Conservation (phyloP, 2,888 invertebrate species). For the Drosophila subquinaria region DNA sequence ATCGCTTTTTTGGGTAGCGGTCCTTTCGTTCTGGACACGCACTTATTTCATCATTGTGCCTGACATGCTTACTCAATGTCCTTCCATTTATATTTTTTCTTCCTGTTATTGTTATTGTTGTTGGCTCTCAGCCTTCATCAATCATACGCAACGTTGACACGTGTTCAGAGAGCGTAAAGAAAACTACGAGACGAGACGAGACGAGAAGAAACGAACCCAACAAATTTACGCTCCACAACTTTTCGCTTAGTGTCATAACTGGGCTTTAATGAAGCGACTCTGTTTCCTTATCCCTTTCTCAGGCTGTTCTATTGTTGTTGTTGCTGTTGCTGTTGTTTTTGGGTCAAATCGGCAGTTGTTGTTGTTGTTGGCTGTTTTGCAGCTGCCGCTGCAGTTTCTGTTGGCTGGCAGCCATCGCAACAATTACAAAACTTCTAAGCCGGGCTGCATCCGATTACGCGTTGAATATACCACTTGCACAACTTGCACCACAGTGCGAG, state of each 20-base stretch:
- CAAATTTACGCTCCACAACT: constrained; percentile 56
- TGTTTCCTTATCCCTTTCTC: constrained; percentile 28
- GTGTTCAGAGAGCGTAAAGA: constrained; percentile 55
- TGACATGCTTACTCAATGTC: constrained; percentile 59
- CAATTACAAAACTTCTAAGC: constrained; percentile 78
- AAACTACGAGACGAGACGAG: constrained; percentile 41
- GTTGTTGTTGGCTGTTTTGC: constrained; percentile 27
- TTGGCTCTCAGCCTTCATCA: constrained; percentile 64
- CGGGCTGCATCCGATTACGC: constrained; percentile 63
- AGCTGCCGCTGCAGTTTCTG: constrained; percentile 19
- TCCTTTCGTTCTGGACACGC: constrained; percentile 40
- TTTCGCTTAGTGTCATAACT: constrained; percentile 70
- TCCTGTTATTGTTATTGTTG: constrained; percentile 16
- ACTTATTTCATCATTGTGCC: constrained; percentile 63
- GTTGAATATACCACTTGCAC: constrained; percentile 32
- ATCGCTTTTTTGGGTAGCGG: constrained; percentile 21
- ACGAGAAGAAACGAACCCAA: constrained; percentile 18
- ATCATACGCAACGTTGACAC: constrained; percentile 79
- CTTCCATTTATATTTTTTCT: constrained; percentile 8
- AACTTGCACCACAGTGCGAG: neutral
- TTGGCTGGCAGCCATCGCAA: constrained; percentile 66
- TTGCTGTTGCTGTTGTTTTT: constrained; percentile 10
- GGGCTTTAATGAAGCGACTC: constrained; percentile 65
- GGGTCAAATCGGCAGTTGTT: constrained; percentile 50
- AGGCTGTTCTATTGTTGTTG: neutral